phyloP scores from a whole-genome alignment of 35 echinoderm and acorn worm genomes.

The Acanthaster planci region DNA sequence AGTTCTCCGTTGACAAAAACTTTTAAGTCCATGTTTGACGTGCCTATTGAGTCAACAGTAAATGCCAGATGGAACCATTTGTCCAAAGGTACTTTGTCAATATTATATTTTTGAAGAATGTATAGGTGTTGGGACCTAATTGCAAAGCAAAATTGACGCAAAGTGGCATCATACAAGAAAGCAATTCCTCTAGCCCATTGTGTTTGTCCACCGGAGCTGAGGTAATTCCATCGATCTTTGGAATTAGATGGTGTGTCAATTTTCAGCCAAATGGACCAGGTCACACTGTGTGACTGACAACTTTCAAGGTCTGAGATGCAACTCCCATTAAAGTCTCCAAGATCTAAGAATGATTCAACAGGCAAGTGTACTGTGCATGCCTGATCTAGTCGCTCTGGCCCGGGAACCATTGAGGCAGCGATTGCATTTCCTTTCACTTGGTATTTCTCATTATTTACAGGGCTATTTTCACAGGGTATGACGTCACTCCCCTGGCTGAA shows the following conservation, averaged over 20 bases:
- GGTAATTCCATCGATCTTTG: neutral
- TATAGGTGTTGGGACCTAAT: neutral
- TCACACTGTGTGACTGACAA: neutral
- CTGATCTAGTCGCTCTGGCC: neutral
- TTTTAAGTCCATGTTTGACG: neutral
- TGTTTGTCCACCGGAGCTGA: neutral
- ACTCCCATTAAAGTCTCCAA: neutral
- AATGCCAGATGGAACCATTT: neutral
- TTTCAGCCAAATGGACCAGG: conserved; percentile 6
- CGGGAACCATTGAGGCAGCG: neutral
- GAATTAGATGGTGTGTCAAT: neutral
- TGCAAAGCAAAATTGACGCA: neutral
- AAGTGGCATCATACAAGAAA: neutral
- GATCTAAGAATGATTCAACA: neutral
- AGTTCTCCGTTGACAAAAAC: neutral
- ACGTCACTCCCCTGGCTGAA: too few relatives aligned
- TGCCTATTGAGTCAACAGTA: neutral
- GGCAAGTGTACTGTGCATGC: neutral
- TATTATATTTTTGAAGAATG: neutral
- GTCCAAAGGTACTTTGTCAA: neutral
- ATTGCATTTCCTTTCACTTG: neutral
- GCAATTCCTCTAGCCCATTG: neutral
- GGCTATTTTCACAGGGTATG: too few relatives aligned
- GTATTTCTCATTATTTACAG: too few relatives aligned
- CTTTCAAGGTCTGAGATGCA: neutral